Base-by-base conservation (phyloP, 2,888 invertebrate species). In the Drosophila picticornis region DNA sequence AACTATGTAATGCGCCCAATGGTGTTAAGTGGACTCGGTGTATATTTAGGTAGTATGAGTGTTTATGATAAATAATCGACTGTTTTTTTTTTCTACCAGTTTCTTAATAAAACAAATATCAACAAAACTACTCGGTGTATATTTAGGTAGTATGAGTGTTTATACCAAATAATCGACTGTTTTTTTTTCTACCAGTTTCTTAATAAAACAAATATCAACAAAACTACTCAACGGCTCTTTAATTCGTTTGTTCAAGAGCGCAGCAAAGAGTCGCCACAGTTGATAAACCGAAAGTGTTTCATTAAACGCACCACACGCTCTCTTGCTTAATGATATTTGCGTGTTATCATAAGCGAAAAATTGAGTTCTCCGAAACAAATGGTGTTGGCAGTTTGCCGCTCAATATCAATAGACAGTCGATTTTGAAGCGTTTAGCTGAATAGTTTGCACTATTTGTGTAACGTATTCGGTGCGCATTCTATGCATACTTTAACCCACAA, bases 131-230 rank as follows among this genome's bases (percentile, higher is more conserved):
- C n/a, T 59, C 46, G n/a, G n/a, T n/a, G n/a, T n/a, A n/a, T n/a
- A n/a, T n/a, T n/a, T n/a, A n/a, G n/a, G n/a, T n/a, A n/a, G n/a
- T n/a, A n/a, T n/a, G n/a, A n/a, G n/a, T n/a, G n/a, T n/a, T n/a
- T n/a, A n/a, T n/a, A n/a, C n/a, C 32, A 69, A 50, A 52, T 53
- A 50, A 61, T 55, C 22, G 48, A 57, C 32, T 53, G 27, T 40
- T 25, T 50, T 40, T 48, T 65, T 51, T 55, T 48, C 25, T 64
- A 74, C n/a, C 31, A 73, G 40, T 50, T 43, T 60, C 38, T 61
- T 40, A 79, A 77, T 70, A 66, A 79, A 79, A 46, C 36, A 19
- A 56, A 38, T 56, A 38, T 50, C 32, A 65, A 43, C n/a, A 31
- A 61, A 34, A 57, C 27, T 29, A 29, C n/a, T 59, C 46, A 58